Base-by-base conservation (phyloP, 2,888 invertebrate genomes). In the Microchrysa polita region DNA sequence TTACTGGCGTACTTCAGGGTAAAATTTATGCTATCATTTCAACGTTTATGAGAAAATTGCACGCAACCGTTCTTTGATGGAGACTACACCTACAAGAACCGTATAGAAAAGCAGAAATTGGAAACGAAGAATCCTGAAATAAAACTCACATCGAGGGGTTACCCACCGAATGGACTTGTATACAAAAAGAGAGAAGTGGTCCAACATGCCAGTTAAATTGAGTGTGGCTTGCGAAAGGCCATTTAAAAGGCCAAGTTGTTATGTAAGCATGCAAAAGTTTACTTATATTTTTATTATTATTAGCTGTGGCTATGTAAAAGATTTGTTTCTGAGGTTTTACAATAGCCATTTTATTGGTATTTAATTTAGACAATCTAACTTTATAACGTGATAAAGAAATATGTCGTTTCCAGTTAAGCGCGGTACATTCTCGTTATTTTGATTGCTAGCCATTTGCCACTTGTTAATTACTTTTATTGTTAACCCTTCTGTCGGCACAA, bases 21-120 rank as follows among this genome's bases (percentile, higher is more conserved):
- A 77, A 75, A 78, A 78, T 78, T 78, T 78, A 78, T 78, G 76
- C 77, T 75, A 75, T 75, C 77, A 77, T 77, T 78, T 63, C 63
- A 53, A n/a, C 63, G 48, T 73, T 73, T 73, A 73, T 73, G 61
- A 48, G 34, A 52, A 63, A 53, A 73, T 73, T 53, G 48, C 73
- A 73, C 73, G 73, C 73, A 73, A 73, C 67, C 69, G 55, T 69
- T 48, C 48, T 48, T 48, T 2, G 4, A 48, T 4, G 16, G 10
- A 12, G 10, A 10, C 48, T 12, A 48, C 27, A 34, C n/a, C n/a
- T 34, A 34, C 16, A n/a, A n/a, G 48, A 40, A 16, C 40, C 34
- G 40, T 16, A 53, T n/a, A n/a, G n/a, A 16, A 27, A 16, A 34
- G 53, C n/a, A 27, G 52, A 5, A 16, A n/a, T 52, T 53, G 23